Base-by-base conservation (phyloP, 2,888 invertebrate genomes). In the Nasonia oneida region DNA sequence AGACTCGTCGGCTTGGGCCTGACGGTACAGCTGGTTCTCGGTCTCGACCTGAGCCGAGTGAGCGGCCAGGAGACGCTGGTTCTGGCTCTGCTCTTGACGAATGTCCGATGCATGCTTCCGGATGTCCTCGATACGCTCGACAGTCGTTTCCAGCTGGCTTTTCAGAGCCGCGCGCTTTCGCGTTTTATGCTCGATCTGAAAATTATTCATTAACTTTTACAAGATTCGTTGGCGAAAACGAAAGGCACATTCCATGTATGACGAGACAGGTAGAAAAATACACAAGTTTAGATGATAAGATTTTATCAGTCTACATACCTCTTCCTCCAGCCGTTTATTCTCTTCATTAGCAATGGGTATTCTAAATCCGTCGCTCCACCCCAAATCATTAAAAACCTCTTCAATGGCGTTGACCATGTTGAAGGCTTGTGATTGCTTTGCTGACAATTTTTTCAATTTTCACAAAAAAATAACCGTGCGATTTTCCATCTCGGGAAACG, bases 331-430 rank as follows among this genome's bases (percentile, higher is more conserved):
- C 61, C 90, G 91, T 89, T 94, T 94, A 91, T 98, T 98, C 90
- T 96, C 96, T 71, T 95, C 95, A 93, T 96, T 97, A 0, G 97
- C 97, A 87, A 98, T 95, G 3, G 98, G 98, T 89, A 97, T 95
- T 90, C 96, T 96, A 86, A 97, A 96, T 8, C 97, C 97, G 90
- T 96, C 95, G 83, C 95, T 95, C 96, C 97, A 97, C 3, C 97
- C 97, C 85, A 97, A 94, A 89, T 96, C 95, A 88, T 95, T 95
- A 85, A 97, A 93, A 84, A 97, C 94, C 89, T 96, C 95, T 70
- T 95, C 94, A 91, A 97, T 94, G 89, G 95, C 94, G 67, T 92
- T 91, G 3, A 94, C 94, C 89, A 94, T 90, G 23, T 86, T 86
- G 15, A 14, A 6, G 18, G 15, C 10, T 61, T 61, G 33, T 61